These are phyloP conservation scores for Microtus agrestis DNA, from an alignment of 2,797 vertebrate species.

Conservation along the genomic window DNA sequence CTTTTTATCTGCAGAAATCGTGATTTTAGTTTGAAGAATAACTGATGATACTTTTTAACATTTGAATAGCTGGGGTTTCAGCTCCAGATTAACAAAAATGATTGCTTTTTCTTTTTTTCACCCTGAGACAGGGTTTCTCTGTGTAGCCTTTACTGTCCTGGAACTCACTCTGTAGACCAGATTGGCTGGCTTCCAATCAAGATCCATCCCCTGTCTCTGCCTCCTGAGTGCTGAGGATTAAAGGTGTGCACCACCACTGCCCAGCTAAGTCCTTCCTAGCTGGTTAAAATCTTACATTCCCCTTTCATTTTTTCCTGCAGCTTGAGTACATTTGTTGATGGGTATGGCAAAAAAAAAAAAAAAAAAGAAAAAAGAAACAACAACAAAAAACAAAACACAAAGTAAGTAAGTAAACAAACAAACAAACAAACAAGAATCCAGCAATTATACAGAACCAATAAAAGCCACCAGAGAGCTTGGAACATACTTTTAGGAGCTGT, in stretches of 20 bases:
- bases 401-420: too few species aligned
- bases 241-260: background rate
- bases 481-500: background rate
- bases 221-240: background rate
- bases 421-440: too few species aligned
- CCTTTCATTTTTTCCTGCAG: background rate
- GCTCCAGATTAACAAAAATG: background rate
- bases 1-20: background rate
- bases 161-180: background rate
- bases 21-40: slow-evolving; percentile 55
- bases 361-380: too few species aligned
- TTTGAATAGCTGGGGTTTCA: slow-evolving; percentile 26
- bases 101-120: background rate
- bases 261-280: background rate
- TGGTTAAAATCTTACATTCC: background rate
- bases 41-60: background rate
- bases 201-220: background rate
- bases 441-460: background rate
- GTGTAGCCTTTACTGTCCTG: background rate
- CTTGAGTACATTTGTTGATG: background rate
- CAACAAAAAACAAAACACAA: too few species aligned
- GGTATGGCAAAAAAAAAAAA: background rate
- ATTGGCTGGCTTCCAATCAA: background rate
- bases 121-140: background rate
- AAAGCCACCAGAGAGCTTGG: background rate